These are phyloP conservation scores for Strix uralensis DNA, from an alignment of 2,113 vertebrate species.

Conservation along the genomic window DNA sequence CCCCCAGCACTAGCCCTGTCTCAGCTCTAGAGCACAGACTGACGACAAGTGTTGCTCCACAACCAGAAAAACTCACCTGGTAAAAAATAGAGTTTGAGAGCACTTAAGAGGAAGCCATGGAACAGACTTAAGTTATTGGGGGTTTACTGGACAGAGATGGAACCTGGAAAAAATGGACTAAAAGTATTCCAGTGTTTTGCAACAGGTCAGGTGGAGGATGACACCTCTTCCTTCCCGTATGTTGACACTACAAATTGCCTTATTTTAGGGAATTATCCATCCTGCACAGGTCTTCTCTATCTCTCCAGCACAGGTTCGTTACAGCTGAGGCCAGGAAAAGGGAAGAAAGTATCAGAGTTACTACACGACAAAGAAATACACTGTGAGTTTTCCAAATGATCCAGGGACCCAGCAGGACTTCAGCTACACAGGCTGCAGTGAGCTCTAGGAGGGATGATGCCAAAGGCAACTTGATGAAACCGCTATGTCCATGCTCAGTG, in stretches of 20 bases:
- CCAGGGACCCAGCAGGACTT: neutral
- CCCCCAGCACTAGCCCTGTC: neutral
- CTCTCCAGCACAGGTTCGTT: neutral
- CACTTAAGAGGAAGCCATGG: neutral
- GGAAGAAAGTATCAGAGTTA: neutral
- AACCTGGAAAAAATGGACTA: neutral
- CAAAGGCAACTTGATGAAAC: neutral
- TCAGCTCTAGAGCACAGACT: neutral
- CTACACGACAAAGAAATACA: neutral
- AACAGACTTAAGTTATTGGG: neutral
- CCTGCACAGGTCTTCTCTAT: neutral
- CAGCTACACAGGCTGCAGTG: neutral
- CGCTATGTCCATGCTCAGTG: neutral
- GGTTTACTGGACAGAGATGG: neutral
- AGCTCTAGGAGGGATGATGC: neutral
- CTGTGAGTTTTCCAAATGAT: fast-evolving
- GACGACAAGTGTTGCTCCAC: neutral
- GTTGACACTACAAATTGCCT: neutral
- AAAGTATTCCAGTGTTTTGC: neutral
- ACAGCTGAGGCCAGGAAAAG: neutral
- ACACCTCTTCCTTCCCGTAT: neutral
- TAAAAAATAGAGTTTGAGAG: neutral
- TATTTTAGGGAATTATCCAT: neutral
- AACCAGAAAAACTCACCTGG: neutral
- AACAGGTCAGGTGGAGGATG: neutral